Conservation (phyloP, 2,113 vertebrate genomes). For the Nothocercus nigrocapillus region DNA sequence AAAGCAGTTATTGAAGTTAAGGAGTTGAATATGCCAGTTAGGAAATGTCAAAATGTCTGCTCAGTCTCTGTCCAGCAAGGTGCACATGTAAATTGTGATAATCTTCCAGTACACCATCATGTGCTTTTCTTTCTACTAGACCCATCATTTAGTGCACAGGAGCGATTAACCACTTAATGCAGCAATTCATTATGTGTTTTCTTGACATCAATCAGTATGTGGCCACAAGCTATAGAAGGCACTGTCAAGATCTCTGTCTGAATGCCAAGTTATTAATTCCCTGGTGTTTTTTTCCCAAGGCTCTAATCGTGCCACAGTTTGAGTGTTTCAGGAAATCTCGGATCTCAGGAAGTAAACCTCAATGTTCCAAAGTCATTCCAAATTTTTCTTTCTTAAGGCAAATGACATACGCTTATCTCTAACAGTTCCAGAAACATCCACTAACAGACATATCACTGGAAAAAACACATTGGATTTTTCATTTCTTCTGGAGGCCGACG, state of each 20-base stretch:
- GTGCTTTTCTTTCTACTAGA: not conserved
- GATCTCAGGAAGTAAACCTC: conserved; percentile 13
- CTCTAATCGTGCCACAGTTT: not conserved
- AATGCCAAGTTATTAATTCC: conserved; percentile 34
- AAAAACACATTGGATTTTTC: not conserved
- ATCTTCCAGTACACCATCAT: not conserved
- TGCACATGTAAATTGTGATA: not conserved
- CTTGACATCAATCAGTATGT: not conserved
- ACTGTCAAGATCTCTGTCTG: not conserved
- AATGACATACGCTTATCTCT: not conserved
- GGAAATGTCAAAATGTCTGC: not conserved
- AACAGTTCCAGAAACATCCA: not conserved
- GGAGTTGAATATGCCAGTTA: not conserved
- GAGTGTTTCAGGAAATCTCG: conserved; percentile 8
- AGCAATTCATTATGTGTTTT: conserved; percentile 1
- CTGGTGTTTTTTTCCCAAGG: not conserved
- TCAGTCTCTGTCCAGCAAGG: not conserved
- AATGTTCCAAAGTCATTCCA: not conserved
- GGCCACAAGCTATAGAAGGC: not conserved
- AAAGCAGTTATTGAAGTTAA: not conserved
- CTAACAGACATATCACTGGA: not conserved
- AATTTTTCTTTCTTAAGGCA: not conserved
- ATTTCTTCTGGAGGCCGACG: not conserved
- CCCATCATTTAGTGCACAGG: not conserved
- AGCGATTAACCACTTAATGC: not conserved